Conservation (phyloP, 2,113 vertebrate genomes). For the Takifugu flavidus region DNA sequence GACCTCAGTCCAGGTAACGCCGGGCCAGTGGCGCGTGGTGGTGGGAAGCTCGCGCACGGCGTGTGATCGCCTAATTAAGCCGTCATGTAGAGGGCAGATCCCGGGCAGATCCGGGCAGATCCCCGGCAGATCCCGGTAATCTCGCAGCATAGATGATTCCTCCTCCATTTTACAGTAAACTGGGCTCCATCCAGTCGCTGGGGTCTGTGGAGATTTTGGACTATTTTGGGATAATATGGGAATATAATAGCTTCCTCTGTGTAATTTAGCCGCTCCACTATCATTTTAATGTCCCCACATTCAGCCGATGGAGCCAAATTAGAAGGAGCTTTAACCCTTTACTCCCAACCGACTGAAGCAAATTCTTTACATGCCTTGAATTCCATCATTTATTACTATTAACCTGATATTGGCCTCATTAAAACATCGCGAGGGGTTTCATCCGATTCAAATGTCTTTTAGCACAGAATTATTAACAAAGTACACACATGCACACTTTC, state of each 20-base stretch:
- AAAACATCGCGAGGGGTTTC: no score
- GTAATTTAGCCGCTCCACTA: neutral
- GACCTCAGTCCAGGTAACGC: constrained; percentile 47
- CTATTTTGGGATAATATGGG: constrained; percentile 6
- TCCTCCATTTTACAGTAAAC: constrained; percentile 36
- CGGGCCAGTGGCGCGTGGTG: neutral
- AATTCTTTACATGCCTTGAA: neutral
- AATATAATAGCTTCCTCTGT: constrained; percentile 1
- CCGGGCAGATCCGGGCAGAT: no score
- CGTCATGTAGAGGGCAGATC: neutral
- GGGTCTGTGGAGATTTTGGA: constrained; percentile 6
- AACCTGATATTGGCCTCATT: no score
- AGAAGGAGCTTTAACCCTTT: neutral
- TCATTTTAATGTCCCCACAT: constrained; percentile 2
- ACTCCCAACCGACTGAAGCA: neutral
- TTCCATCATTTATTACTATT: no score
- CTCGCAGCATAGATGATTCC: constrained; percentile 14
- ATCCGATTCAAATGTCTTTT: no score
- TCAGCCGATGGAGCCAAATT: neutral
- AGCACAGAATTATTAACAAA: no score
- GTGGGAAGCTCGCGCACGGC: neutral
- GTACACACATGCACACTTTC: neutral
- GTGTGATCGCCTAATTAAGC: constrained; percentile 2
- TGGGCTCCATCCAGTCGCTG: constrained; percentile 14
- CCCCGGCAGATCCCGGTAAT: constrained; percentile 6